Percentiles rank a stretch among this genome's conserved stretches.
phyloP scores from a whole-genome alignment of 2,797 vertebrate species.

The Sebastiscus tertius region DNA sequence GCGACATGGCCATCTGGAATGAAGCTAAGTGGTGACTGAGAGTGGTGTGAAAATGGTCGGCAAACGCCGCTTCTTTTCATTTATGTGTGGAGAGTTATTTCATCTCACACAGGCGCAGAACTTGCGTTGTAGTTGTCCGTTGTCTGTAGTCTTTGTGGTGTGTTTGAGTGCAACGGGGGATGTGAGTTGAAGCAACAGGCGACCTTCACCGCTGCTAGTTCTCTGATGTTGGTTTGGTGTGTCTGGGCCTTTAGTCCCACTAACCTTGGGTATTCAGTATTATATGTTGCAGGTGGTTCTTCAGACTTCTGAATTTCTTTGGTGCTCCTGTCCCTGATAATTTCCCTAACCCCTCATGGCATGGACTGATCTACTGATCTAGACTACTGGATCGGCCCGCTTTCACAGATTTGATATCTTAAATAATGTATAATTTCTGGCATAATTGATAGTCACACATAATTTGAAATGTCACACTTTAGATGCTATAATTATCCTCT shows the following conservation, averaged over 20 bases:
- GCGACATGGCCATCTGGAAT: too few relatives aligned
- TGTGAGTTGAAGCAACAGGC: too few relatives aligned
- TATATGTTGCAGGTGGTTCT: neutral
- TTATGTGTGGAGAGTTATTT: too few relatives aligned
- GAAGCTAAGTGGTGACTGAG: too few relatives aligned
- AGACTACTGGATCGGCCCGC: neutral
- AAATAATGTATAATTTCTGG: neutral
- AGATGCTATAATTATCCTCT: neutral
- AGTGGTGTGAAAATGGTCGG: too few relatives aligned
- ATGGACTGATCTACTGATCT: neutral
- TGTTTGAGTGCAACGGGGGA: too few relatives aligned
- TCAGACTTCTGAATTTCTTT: neutral
- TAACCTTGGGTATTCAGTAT: neutral
- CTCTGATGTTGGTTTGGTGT: too few relatives aligned
- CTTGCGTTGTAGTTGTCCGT: too few relatives aligned
- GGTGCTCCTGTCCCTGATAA: neutral
- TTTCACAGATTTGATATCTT: neutral
- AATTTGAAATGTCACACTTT: neutral
- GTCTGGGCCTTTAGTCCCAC: too few relatives aligned
- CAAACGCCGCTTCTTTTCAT: too few relatives aligned
- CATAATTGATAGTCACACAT: neutral
- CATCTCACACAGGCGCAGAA: too few relatives aligned
- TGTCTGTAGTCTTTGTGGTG: too few relatives aligned
- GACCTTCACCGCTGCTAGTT: rapidly evolving
- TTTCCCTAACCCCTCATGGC: neutral